These are phyloP conservation scores for Columba livia DNA, from an alignment of 2,113 vertebrate species.

Conservation along the genomic window DNA sequence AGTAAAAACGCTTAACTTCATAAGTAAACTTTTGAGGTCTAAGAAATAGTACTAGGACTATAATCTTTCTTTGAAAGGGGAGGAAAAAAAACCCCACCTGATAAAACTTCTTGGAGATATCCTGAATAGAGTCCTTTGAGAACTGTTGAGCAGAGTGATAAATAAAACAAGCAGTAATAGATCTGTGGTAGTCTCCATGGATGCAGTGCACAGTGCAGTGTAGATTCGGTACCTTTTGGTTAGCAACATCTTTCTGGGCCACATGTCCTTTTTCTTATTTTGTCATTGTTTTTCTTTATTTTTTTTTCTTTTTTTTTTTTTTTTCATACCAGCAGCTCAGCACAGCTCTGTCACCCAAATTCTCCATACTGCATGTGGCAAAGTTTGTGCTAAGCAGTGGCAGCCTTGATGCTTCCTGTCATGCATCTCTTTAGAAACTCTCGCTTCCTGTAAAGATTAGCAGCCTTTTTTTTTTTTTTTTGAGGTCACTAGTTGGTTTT, in stretches of 20 bases:
- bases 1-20: not conserved
- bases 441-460: constrained; percentile 20
- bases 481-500: not conserved
- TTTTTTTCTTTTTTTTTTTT: no score
- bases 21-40: not conserved
- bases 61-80: not conserved
- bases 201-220: not conserved
- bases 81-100: not conserved
- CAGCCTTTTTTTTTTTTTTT: not conserved
- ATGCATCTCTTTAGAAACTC: not conserved
- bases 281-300: not conserved
- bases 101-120: constrained; percentile 16
- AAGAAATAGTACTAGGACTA: not conserved
- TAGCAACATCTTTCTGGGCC: not conserved
- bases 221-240: not conserved
- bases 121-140: not conserved
- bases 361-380: not conserved
- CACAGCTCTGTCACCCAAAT: not conserved
- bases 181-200: constrained; percentile 40
- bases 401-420: constrained; percentile 22
- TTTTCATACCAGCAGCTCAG: not conserved
- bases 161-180: constrained; percentile 48
- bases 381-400: not conserved
- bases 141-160: constrained; percentile 5
- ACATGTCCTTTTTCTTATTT: not conserved